Percentiles rank a stretch among this genome's conserved stretches.
phyloP scores from a whole-genome alignment of 2,797 vertebrate genomes.

The Sebastes umbrosus region DNA sequence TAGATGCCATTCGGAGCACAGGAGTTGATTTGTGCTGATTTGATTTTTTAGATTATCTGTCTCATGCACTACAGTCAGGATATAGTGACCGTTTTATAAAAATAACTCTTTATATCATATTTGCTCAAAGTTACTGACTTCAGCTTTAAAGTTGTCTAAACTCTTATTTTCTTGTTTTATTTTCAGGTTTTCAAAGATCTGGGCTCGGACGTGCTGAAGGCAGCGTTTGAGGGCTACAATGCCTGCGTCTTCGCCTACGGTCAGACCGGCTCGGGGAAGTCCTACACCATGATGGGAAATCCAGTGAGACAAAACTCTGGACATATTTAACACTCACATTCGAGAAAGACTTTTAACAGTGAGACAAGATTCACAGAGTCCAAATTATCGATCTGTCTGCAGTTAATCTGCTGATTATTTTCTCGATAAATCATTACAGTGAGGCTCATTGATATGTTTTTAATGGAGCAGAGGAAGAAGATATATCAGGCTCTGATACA shows the following conservation, averaged over 20 bases:
- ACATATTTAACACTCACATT: not conserved
- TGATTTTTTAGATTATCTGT: too few species aligned
- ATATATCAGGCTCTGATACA: too few species aligned
- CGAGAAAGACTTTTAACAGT: not conserved
- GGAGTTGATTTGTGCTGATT: too few species aligned
- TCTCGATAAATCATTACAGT: not conserved
- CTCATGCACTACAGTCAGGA: too few species aligned
- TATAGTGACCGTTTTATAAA: too few species aligned
- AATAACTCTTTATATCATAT: too few species aligned
- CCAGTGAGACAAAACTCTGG: conserved; percentile 75
- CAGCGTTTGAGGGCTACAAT: conserved; percentile 97
- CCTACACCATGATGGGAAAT: conserved; percentile 98
- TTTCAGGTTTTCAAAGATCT: conserved; percentile 92
- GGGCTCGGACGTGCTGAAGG: conserved; percentile 91
- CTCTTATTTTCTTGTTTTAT: not conserved
- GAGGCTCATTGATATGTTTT: too few species aligned
- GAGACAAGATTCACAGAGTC: not conserved
- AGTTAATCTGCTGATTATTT: not conserved
- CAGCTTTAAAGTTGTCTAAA: too few species aligned
- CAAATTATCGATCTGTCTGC: not conserved
- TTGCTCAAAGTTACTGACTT: too few species aligned
- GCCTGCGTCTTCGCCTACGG: conserved; percentile 98
- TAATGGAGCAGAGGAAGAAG: too few species aligned
- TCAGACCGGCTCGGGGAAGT: conserved; percentile 97
- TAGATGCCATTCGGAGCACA: too few species aligned